Percentiles rank a stretch among this genome's conserved stretches.
Conservation (phyloP, 2,113 vertebrate genomes). For the Vidua macroura region DNA sequence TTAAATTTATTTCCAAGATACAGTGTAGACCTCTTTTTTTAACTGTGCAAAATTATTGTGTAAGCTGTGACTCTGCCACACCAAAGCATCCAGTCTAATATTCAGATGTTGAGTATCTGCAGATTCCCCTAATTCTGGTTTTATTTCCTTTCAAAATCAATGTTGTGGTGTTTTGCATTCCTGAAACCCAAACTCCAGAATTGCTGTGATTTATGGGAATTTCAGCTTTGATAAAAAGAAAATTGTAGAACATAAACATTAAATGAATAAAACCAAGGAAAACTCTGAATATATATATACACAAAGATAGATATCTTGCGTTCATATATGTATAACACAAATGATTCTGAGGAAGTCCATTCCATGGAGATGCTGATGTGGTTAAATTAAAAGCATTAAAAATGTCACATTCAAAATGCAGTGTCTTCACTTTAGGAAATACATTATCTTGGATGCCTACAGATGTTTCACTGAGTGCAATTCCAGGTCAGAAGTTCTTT, state of each 20-base stretch:
- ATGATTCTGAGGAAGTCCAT: not conserved
- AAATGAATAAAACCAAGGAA: not conserved
- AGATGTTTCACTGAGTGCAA: not conserved
- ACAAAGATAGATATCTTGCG: rapidly evolving
- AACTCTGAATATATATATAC: not conserved
- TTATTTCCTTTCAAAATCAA: not conserved
- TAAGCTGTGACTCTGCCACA: not conserved
- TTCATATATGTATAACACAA: not conserved
- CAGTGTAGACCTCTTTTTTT: not conserved
- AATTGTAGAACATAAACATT: not conserved
- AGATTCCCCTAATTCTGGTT: not conserved
- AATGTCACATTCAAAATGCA: not conserved
- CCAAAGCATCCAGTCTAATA: not conserved
- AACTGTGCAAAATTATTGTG: not conserved
- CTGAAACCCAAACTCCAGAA: not conserved
- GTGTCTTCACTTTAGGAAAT: not conserved
- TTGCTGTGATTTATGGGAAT: not conserved
- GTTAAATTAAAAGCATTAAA: not conserved
- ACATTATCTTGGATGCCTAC: not conserved
- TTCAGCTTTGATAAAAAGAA: not conserved
- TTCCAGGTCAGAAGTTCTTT: not conserved
- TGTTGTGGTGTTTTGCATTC: not conserved
- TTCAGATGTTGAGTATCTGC: not conserved
- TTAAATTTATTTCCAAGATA: not conserved
- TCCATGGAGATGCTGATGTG: not conserved